Evolutionary conservation across 2,797 vertebrate genomes (phyloP).

Genomic region (Iguana delicatissima): DNA sequence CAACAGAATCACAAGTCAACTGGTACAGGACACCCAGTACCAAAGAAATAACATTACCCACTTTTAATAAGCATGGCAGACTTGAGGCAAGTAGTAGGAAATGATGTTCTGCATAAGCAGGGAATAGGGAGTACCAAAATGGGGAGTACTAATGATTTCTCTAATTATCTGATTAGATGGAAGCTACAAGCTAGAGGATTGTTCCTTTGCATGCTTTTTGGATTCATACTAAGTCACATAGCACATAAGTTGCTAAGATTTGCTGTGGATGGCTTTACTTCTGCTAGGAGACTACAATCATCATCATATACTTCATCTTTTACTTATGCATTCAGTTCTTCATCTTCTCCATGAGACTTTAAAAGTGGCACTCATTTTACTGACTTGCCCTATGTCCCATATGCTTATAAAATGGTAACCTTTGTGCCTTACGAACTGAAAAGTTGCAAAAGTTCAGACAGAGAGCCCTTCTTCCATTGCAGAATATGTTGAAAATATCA

Average conservation of each 20-base stretch:
- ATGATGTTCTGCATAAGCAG: background rate
- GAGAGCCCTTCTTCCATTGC: too few species aligned
- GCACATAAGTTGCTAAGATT: background rate
- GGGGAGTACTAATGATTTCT: background rate
- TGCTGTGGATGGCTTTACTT: background rate
- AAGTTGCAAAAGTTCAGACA: background rate
- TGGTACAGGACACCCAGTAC: background rate
- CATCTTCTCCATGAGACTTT: background rate
- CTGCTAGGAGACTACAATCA: background rate
- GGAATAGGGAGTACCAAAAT: background rate
- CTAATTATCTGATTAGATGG: background rate
- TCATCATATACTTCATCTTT: background rate
- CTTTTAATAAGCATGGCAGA: background rate
- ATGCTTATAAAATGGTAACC: background rate
- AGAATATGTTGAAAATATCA: background rate
- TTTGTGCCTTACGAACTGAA: background rate
- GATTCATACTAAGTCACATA: background rate
- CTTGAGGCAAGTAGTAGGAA: background rate
- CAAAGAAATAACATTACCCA: background rate
- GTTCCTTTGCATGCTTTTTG: background rate
- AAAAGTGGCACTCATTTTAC: background rate
- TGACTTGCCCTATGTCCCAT: background rate
- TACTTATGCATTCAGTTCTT: background rate
- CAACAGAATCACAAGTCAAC: background rate
- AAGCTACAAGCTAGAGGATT: background rate